Percentiles rank a stretch among this genome's conserved stretches.
Evolutionary conservation across 2,888 invertebrate species (phyloP).

Genomic region (Tachystola acroxantha): DNA sequence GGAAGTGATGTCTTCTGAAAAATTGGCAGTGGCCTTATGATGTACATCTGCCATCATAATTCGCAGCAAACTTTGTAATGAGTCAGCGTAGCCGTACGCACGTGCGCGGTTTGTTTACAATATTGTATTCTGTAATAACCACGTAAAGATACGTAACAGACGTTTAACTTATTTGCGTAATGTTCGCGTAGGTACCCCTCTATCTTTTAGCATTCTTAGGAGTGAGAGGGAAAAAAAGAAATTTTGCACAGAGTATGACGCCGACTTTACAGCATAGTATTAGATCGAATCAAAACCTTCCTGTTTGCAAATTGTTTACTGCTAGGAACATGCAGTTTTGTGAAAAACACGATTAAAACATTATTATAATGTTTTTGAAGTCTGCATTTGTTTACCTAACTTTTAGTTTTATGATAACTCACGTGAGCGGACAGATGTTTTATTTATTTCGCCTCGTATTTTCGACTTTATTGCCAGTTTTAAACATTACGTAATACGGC

Average conservation of each 20-base stretch:
- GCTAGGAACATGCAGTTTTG: conserved; percentile 22
- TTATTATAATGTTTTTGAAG: conserved; percentile 30
- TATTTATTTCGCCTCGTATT: conserved; percentile 54
- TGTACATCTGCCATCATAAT: conserved; percentile 35
- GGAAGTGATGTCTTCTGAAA: conserved; percentile 4
- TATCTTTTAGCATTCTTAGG: conserved; percentile 12
- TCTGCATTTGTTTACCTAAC: conserved; percentile 49
- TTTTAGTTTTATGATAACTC: conserved; percentile 56
- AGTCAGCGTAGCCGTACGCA: conserved; percentile 41
- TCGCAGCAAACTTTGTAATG: conserved; percentile 35
- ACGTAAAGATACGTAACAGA: conserved; percentile 44
- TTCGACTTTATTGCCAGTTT: conserved; percentile 56
- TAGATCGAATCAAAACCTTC: neutral
- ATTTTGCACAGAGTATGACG: neutral
- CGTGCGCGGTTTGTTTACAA: conserved; percentile 67
- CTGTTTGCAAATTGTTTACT: neutral
- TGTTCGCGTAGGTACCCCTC: too few species aligned
- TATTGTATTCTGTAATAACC: conserved; percentile 54
- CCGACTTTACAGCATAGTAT: neutral
- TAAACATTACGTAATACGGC: conserved; percentile 54
- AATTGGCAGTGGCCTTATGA: conserved; percentile 11
- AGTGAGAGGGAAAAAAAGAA: neutral
- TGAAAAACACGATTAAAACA: conserved; percentile 14
- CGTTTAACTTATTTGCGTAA: conserved; percentile 40
- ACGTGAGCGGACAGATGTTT: conserved; percentile 53